Evolutionary conservation across 2,888 invertebrate genomes (phyloP), one percentile per base, ranked within the genome.

Genomic region (Chymomyza fuscimana): DNA sequence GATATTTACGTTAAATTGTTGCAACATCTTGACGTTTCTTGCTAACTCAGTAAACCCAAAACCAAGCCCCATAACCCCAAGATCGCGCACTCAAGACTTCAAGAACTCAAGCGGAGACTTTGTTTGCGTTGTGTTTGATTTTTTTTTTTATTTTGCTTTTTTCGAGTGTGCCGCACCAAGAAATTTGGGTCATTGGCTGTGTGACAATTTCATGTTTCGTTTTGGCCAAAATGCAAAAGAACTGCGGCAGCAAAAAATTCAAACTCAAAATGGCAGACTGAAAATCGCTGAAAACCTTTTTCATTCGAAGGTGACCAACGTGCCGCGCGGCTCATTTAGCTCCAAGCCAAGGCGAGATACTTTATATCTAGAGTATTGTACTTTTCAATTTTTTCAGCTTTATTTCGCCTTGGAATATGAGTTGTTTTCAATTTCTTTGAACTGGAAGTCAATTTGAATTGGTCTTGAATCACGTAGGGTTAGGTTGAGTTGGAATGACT

Each of bases 11-110:
- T 76, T 68, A 25, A 29, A 40, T 10, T 63, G 77, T 87, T 85
- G 85, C 85, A 85, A 87, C 83, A 87, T 78, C 70, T 73, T 70
- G 61, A 79, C 78, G 66, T 76, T 82, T 87, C 87, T 84, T 86
- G 86, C 87, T 63, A 87, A 86, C 70, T 82, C 81, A 86, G 83
- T 78, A 74, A 74, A 72, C 73, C 62, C 62, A 66, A 73, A 76
- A 54, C 69, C 63, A 36, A 62, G 73, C 75, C 65, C 66, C 63
- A 70, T 65, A 59, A 79, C 62, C 65, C 56, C 51, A 32, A 69
- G 59, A 25, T 22, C 70, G 10, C 22, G 15, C 58, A 25, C 22
- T 25, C 19, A 19, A 58, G 58, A 58, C 15, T 29, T 25, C 15
- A 58, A 51, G 52, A 16, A 58, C 50, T 60, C 59, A 64, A 54